Conservation (phyloP, 2,797 vertebrate species). For the Gastrophryne carolinensis region DNA sequence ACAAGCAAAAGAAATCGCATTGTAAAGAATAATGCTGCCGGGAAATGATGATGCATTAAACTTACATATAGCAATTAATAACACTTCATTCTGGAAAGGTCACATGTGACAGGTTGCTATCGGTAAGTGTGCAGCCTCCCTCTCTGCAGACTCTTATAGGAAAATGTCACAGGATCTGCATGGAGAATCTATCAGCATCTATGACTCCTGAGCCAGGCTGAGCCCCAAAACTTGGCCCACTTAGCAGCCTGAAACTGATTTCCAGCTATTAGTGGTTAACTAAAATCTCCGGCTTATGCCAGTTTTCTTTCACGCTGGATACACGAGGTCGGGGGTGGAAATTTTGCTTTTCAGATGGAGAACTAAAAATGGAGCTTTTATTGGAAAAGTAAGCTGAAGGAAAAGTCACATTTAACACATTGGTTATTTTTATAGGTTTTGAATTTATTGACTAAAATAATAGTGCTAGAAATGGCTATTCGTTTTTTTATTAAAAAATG, state of each 20-base stretch:
- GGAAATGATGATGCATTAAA: too few species aligned
- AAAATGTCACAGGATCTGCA: too few species aligned
- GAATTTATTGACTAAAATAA: not conserved
- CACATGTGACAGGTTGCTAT: too few species aligned
- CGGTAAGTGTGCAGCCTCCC: too few species aligned
- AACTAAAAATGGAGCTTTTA: not conserved
- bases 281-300: not conserved
- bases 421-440: not conserved
- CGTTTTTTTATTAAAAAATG: too few species aligned
- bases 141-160: too few species aligned
- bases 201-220: not conserved
- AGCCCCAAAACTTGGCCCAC: conserved; percentile 3
- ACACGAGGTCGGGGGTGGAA: not conserved
- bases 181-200: too few species aligned
- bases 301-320: not conserved
- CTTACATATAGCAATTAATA: too few species aligned
- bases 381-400: not conserved
- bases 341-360: not conserved
- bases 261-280: conserved; percentile 1
- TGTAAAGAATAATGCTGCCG: too few species aligned
- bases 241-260: conserved; percentile 1
- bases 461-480: too few species aligned
- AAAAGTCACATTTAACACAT: not conserved
- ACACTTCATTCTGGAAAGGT: too few species aligned
- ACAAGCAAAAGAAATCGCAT: too few species aligned